Conservation (phyloP, 2,113 vertebrate species). For the Stomatorhinus ivindoensis region DNA sequence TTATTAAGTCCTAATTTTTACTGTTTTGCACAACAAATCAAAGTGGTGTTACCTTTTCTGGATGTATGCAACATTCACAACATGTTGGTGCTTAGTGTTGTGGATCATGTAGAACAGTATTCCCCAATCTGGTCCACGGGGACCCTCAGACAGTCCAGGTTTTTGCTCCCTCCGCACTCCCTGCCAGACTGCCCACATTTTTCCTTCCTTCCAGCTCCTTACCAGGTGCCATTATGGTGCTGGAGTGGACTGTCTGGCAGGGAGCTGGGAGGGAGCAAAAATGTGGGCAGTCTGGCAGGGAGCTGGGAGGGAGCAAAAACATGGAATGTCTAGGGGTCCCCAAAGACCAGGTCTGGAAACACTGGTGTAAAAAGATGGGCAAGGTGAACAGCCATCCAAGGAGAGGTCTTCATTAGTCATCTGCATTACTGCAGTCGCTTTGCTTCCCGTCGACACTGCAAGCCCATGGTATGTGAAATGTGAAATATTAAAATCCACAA, state of each 20-base stretch:
- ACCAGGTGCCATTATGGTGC: neutral
- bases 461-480: constrained; percentile 51
- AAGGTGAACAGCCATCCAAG: constrained; percentile 15
- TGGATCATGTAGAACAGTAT: neutral
- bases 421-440: constrained; percentile 54
- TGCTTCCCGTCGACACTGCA: constrained; percentile 49
- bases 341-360: neutral
- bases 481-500: constrained; percentile 68
- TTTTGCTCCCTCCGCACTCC: neutral
- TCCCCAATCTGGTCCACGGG: neutral
- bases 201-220: neutral
- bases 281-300: neutral
- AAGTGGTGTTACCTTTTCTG: neutral
- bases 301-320: neutral
- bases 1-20: neutral
- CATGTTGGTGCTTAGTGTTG: neutral
- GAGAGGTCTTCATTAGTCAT: constrained; percentile 47
- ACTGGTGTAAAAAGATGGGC: neutral
- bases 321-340: neutral
- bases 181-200: neutral
- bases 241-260: neutral
- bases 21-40: neutral
- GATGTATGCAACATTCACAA: neutral
- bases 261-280: neutral
- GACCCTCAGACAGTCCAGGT: neutral